Percentiles rank a stretch among this genome's conserved stretches.
These are phyloP conservation scores for Okamejei kenojei DNA, from an alignment of 2,797 vertebrate species.

Conservation along the genomic window DNA sequence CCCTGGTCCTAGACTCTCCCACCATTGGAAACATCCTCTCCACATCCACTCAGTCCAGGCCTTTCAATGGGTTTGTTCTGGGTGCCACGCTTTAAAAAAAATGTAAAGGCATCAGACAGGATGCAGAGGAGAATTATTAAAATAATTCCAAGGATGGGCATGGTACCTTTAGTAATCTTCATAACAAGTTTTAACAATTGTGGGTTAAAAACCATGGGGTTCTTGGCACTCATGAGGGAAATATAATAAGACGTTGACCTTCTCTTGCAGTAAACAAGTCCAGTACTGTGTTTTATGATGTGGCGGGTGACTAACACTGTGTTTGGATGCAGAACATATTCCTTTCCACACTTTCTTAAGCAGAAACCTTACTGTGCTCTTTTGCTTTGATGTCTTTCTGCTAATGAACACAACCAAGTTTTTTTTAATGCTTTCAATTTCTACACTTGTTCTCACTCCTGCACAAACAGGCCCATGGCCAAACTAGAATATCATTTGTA, in stretches of 20 bases:
- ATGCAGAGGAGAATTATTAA: too few relatives aligned
- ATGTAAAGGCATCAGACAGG: too few relatives aligned
- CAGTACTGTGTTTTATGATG: neutral
- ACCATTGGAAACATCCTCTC: too few relatives aligned
- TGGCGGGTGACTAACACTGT: neutral
- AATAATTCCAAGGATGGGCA: neutral
- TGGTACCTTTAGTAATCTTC: neutral
- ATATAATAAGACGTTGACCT: neutral
- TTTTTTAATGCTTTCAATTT: neutral
- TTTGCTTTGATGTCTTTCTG: conserved; percentile 1
- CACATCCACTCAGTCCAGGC: too few relatives aligned
- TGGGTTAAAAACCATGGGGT: neutral
- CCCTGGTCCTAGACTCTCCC: too few relatives aligned
- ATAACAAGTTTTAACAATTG: neutral
- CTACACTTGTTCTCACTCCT: neutral
- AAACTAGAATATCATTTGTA: neutral
- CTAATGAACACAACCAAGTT: neutral
- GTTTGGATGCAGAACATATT: neutral
- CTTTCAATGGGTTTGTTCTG: too few relatives aligned
- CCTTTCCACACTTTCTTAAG: conserved; percentile 4
- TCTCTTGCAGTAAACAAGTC: neutral
- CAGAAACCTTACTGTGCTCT: neutral
- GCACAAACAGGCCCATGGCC: neutral
- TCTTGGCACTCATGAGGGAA: neutral
- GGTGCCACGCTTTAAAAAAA: too few relatives aligned